Base-by-base conservation (phyloP, 2,888 invertebrate species). In the Pristionchus maxplancki region DNA sequence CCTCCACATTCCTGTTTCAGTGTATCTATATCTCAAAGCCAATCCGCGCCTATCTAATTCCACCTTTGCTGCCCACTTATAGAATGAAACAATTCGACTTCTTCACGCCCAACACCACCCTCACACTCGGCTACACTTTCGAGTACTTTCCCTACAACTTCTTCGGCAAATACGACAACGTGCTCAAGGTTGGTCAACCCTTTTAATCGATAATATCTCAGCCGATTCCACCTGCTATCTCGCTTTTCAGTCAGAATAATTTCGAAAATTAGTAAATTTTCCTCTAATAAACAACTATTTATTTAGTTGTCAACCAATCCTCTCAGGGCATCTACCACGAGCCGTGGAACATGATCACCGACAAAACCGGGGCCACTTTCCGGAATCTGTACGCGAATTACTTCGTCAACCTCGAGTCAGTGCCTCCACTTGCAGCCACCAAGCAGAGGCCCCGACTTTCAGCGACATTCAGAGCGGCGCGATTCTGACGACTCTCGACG, bases 121-220 rank as follows among this genome's bases (percentile, higher is more conserved):
- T 82, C 81, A 50, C 50, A 1, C 81, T 82, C 31, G 81, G 81
- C 17, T 82, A 31, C 81, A 82, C 81, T 13, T 82, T n/a, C 81
- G 81, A 82, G 81, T 82, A 82, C 31, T 82, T 50, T 17, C 81
- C 81, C 50, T 82, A 50, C 37, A 82, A 82, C 31, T 82, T 50
- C 81, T 48, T 82, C 81, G 81, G 81, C 81, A 50, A 50, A 28
- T 82, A 82, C n/a, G 81, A 82, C 9, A 50, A 31, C 50, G 37
- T 31, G 28, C 81, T 82, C 34, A 82, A 82, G 81, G 81, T 40
- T 17, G 3, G 81, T 15, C 11, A 1, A 28, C 4, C 81, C 5
- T 28, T 9, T 17, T 15, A 15, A 15, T 28, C 71, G n/a, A n/a
- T n/a, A n/a, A n/a, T n/a, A n/a, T n/a, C n/a, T n/a, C n/a, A n/a